Evolutionary conservation across 37 sponge, comb jelly and placozoan species (phyloP), one percentile per base, ranked within the genome.

Genomic region (Halisarca cf. caerulea): DNA sequence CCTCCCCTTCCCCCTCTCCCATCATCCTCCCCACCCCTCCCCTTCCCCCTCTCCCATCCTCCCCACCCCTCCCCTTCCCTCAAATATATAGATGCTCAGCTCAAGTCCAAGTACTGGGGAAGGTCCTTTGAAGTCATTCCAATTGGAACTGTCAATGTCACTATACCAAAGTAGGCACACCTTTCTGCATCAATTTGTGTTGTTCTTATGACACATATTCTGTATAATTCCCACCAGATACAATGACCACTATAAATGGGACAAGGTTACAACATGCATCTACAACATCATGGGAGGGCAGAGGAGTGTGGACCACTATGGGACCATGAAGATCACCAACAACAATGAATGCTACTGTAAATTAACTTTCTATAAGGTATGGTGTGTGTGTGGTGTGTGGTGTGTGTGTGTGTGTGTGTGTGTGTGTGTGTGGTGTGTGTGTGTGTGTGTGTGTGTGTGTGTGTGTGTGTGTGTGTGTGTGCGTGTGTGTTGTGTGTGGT

Each of bases 31-130:
- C 51, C 51, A 6, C 51, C 51, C 9, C 51, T 47, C 51, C 51
- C 51, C 51, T 47, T 47, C 51, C 11, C 51, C 51, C 51, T 11
- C 51, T 6, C 51, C 11, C 51, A 6, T 79, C 11, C 11, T 47
- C 11, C 51, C 6, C 51, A 47, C 51, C 51, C 6, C 51, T 11
- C 11, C 11, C 51, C 11, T 11, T 11, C 51, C 51, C 51, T 6
- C 51, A 14, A 6, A 6, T 47, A 47, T 47, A 11, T 11, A 92
- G 95, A 94, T 91, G 93, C 95, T 78, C 82, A 93, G 28, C 82
- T 94, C 51, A 94, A 94, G 85, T 87, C 73, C 84, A 94, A 91
- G 75, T 94, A 91, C 64, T 94, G 95, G 95, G 95, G 95, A 32
- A 88, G 92, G 80, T 89, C 90, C 4, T 89, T 94, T 86, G 95